Percentiles rank a stretch among this genome's conserved stretches.
Conservation (phyloP, 1,140 invertebrate species). For the Lordiphosa clarofinis region DNA sequence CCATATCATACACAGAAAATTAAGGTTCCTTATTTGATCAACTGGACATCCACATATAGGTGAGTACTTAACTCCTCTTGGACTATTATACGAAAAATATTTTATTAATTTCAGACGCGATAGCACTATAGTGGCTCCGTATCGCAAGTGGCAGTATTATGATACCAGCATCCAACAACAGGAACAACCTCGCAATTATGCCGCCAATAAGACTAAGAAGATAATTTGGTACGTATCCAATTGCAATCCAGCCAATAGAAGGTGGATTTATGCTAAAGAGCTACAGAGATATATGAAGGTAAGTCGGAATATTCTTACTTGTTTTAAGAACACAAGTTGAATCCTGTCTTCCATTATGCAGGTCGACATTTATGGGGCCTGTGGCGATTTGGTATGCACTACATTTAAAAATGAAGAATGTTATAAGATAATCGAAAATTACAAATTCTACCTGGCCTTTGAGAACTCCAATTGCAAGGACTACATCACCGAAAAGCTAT, state of each 20-base stretch:
- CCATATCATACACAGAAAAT: slow-evolving; percentile 95
- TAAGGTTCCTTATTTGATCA: slow-evolving; percentile 89
- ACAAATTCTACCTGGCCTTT: slow-evolving; percentile 98
- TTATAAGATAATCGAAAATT: slow-evolving; percentile 94
- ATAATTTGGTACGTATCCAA: slow-evolving; percentile 99
- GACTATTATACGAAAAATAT: too few species aligned
- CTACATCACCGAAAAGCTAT: slow-evolving; percentile 98
- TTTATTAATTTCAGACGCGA: slow-evolving; percentile 85
- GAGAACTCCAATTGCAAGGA: slow-evolving; percentile 98
- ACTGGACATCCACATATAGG: slow-evolving; percentile 98
- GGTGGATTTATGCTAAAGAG: slow-evolving; percentile 92
- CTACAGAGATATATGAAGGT: slow-evolving; percentile 89
- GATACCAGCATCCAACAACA: slow-evolving; percentile 86
- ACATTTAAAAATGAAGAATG: slow-evolving; percentile 89
- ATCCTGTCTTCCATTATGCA: slow-evolving; percentile 29
- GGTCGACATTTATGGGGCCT: slow-evolving; percentile 96
- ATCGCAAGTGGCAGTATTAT: slow-evolving; percentile 95
- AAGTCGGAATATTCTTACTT: slow-evolving; percentile 3
- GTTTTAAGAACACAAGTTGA: too few species aligned
- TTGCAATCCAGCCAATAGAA: slow-evolving; percentile 92
- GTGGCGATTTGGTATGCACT: slow-evolving; percentile 91
- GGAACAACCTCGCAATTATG: slow-evolving; percentile 88
- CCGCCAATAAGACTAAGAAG: slow-evolving; percentile 94
- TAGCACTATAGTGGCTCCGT: slow-evolving; percentile 96
- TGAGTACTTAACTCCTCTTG: slow-evolving; percentile 78